Base-by-base conservation (phyloP, 2,113 vertebrate species). In the Pseudolaguvia tuberculata region DNA sequence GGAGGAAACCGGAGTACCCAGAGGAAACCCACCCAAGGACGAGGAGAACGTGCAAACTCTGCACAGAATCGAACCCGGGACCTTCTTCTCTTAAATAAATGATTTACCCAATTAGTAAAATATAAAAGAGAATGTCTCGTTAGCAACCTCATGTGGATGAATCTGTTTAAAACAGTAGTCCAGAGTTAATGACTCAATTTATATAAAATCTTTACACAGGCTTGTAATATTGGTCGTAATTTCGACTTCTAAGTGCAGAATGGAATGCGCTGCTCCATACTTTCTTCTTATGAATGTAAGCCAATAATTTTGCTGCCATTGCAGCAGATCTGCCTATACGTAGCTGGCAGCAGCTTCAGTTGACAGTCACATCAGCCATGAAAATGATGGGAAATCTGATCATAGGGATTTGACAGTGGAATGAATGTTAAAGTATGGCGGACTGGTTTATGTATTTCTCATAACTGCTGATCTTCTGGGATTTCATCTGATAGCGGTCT, bases 31-130 rank as follows among this genome's bases (percentile, higher is more conserved):
- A n/a, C n/a, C n/a, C n/a, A n/a, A n/a, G n/a, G n/a, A n/a, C n/a
- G n/a, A n/a, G n/a, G n/a, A n/a, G n/a, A n/a, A n/a, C n/a, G n/a
- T n/a, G n/a, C n/a, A n/a, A n/a, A n/a, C n/a, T n/a, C n/a, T n/a
- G n/a, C n/a, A n/a, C n/a, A n/a, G n/a, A n/a, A n/a, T n/a, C n/a
- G n/a, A n/a, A n/a, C n/a, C n/a, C n/a, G n/a, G n/a, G n/a, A n/a
- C n/a, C n/a, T n/a, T n/a, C n/a, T n/a, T n/a, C 31, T 50, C 11
- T 51, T 21, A 61, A 73, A 61, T 73, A 50, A 35, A 48, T 50
- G 2, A 50, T 42, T 42, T 42, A 48, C 14, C n/a, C 56, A 31
- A 4, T 72, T 39, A 8, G 39, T 42, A 11, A 73, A 18, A 21
- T 39, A 14, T 62, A 18, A 23, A 39, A 35, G 2, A 62, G n/a